Evolutionary conservation across 2,888 invertebrate genomes (phyloP).

Genomic region (Formica aserva): DNA sequence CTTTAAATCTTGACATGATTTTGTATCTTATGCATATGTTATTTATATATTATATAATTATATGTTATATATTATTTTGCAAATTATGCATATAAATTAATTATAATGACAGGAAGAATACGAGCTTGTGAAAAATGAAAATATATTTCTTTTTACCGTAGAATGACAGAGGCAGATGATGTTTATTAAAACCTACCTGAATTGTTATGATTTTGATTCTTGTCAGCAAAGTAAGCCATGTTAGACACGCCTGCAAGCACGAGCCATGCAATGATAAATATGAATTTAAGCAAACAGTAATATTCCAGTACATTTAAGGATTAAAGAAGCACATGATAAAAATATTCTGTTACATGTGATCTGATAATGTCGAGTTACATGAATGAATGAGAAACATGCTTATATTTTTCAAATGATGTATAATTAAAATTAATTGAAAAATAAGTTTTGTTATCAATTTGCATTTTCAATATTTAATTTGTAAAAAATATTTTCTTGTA

Average conservation of each 20-base stretch:
- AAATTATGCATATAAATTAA: background rate
- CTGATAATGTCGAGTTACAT: background rate
- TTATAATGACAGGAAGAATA: constrained; percentile 1
- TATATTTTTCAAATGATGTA: constrained; percentile 20
- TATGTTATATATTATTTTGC: constrained; percentile 5
- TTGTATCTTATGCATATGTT: background rate
- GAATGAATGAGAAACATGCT: constrained; percentile 47
- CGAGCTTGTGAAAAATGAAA: constrained; percentile 19
- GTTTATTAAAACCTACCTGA: constrained; percentile 84
- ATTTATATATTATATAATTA: background rate
- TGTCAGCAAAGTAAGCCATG: constrained; percentile 92
- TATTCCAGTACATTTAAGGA: constrained; percentile 53
- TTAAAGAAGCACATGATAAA: constrained; percentile 43
- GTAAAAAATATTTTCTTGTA: background rate
- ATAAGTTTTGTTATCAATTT: background rate
- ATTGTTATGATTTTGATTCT: constrained; percentile 90
- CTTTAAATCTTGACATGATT: too few species aligned
- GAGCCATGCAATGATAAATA: constrained; percentile 84
- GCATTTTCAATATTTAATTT: background rate
- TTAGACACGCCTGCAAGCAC: constrained; percentile 91
- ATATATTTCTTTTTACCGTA: constrained; percentile 21
- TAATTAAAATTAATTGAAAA: background rate
- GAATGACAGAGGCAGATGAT: constrained; percentile 53
- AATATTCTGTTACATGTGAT: background rate
- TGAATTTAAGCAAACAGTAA: constrained; percentile 75